Evolutionary conservation across 1,140 invertebrate genomes (phyloP), one percentile per base, ranked within the genome.

Genomic region (Aporrectodea caliginosa): DNA sequence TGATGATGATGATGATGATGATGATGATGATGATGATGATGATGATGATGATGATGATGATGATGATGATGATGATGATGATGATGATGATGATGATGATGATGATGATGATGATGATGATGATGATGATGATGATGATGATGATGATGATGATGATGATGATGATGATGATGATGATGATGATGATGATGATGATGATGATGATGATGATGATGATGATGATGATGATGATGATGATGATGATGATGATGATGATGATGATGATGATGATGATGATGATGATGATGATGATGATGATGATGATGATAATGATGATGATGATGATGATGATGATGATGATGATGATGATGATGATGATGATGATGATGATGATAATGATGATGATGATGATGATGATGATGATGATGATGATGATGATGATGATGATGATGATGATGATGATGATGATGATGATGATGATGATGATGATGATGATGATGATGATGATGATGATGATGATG

Each of bases 141-240:
- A 83, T 12, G 83, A 83, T 31, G 81, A 83, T 16, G 83, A 84
- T 69, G 83, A 84, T 68, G 84, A 84, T 33, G 83, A 82, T 72
- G 73, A 75, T 1, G 74, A 68, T 6, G 79, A 82, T 33, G 81
- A 82, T 73, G 85, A 86, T 81, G 81, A 82, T 68, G 84, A 84
- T 58, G 79, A 81, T 16, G 84, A 86, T 32, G 83, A 83, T n/a
- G 87, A 82, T 71, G 83, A 82, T 1, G 93, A 94, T 81, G 91
- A 92, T 32, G 92, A 93, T 82, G 93, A 93, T 58, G 85, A 90
- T 92, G 71, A 32, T 91, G 93, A 69, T 94, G 93, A 71, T 95
- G 93, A 69, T 94, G 92, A 88, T 88, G 80, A 95, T 96, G 12
- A 96, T 97, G 84, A 94, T 94, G 0, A 93, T 95, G 85, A 93